Evolutionary conservation across 1,140 invertebrate genomes (phyloP).

Genomic region (Sycophila sp.): DNA sequence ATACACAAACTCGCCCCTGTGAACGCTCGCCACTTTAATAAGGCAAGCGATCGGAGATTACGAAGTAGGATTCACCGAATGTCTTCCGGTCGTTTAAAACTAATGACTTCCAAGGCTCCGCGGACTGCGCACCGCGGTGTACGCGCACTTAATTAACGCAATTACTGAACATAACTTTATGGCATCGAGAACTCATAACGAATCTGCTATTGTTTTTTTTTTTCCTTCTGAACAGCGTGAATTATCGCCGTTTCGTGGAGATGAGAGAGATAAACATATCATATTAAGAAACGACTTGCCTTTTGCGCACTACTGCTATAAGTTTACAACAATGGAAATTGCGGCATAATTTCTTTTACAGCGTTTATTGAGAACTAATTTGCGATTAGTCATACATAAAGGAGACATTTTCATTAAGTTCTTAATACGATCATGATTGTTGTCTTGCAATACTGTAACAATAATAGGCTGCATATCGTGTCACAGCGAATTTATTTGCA

Average conservation of each 20-base stretch:
- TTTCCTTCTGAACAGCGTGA: too few species aligned
- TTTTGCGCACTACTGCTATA: neutral
- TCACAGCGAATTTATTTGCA: too few species aligned
- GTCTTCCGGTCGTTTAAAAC: slow-evolving; percentile 55
- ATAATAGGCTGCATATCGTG: too few species aligned
- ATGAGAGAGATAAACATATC: too few species aligned
- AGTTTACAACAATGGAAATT: neutral
- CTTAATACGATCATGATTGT: too few species aligned
- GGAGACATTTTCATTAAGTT: too few species aligned
- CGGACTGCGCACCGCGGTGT: neutral
- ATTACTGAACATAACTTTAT: neutral
- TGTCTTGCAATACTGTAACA: too few species aligned
- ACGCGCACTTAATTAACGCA: neutral
- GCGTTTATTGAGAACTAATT: too few species aligned
- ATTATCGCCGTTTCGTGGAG: too few species aligned
- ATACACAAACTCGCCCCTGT: neutral
- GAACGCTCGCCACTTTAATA: slow-evolving; percentile 37
- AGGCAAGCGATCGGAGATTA: slow-evolving; percentile 40
- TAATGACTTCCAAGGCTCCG: slow-evolving; percentile 38
- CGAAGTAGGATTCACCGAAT: slow-evolving; percentile 44
- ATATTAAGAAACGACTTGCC: too few species aligned
- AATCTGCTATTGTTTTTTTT: neutral
- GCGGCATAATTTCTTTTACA: too few species aligned
- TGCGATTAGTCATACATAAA: too few species aligned
- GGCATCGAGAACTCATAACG: neutral